phyloP scores from a whole-genome alignment of 30 jellyfish, hydroid and myxozoan species.

The Hydra vulgaris region DNA sequence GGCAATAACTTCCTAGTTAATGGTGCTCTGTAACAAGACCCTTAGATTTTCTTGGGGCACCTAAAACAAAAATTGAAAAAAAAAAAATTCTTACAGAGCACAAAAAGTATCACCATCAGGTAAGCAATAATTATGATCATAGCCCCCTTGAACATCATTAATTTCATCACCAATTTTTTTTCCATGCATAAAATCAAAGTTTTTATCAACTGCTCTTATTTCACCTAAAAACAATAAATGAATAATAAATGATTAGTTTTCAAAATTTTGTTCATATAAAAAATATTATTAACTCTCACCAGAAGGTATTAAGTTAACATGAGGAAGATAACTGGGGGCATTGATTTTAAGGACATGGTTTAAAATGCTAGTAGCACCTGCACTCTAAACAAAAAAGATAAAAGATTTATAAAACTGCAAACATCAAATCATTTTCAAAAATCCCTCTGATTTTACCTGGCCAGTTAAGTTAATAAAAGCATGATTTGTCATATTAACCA shows the following conservation, averaged over 20 bases:
- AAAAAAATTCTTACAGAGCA: slow-evolving; percentile 46
- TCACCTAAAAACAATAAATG: slow-evolving; percentile 38
- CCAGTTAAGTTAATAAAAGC: slow-evolving; percentile 91
- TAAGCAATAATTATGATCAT: slow-evolving; percentile 66
- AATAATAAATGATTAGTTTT: background rate
- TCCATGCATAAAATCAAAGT: slow-evolving; percentile 38
- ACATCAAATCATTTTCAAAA: background rate
- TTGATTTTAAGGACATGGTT: slow-evolving; percentile 68
- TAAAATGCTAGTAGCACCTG: slow-evolving; percentile 13
- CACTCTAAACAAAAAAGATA: background rate
- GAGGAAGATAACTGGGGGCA: slow-evolving; percentile 60
- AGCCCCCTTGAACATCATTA: slow-evolving; percentile 38
- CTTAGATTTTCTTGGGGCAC: too few species aligned
- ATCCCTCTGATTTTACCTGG: slow-evolving; percentile 9
- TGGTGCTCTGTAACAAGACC: too few species aligned
- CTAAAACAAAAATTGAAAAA: background rate
- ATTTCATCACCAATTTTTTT: slow-evolving; percentile 43
- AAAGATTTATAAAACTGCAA: background rate
- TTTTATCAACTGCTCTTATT: slow-evolving; percentile 39
- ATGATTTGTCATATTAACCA: slow-evolving; percentile 75
- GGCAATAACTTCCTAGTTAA: too few species aligned
- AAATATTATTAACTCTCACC: slow-evolving; percentile 27
- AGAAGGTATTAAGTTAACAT: slow-evolving; percentile 41
- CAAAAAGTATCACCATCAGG: slow-evolving; percentile 35
- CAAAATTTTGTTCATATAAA: background rate